Evolutionary conservation across 1,140 invertebrate species (phyloP), one percentile per base, ranked within the genome.

Genomic region (Aporrectodea caliginosa): DNA sequence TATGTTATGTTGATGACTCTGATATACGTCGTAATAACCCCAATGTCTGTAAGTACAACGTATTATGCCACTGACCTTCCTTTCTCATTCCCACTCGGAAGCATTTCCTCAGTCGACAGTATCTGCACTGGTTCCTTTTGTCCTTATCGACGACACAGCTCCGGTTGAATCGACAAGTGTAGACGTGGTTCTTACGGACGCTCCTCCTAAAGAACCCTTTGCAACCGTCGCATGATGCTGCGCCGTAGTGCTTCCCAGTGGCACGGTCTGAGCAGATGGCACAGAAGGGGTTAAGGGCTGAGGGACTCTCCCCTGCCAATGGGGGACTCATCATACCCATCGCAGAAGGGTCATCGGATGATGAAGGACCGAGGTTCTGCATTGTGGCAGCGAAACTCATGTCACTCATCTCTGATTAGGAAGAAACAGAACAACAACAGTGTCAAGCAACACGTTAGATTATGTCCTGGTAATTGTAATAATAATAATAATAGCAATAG

Each of bases 41-140:
- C n/a, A n/a, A n/a, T n/a, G n/a, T n/a, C n/a, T n/a, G n/a, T n/a
- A n/a, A n/a, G 22, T 22, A 58, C 43, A 58, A 58, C 43, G 22
- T 22, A 58, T 22, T 58, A 6, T 6, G 43, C 22, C 43, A 12
- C 43, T 58, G 6, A 98, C 97, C 96, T 90, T 98, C 96, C 91
- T 97, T 98, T 88, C 98, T 98, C 97, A 99, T 99, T 82, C 95
- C 94, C 69, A 95, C 95, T 88, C 96, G 94, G 86, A 98, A 95
- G 88, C 97, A 99, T 90, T 98, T 98, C 84, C 94, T 94, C 31
- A 99, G 92, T 73, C 97, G 91, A 88, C 97, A 99, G 82, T 96
- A 96, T 77, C 97, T 91, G 89, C 97, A 99, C 90, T 98, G 96
- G 90, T 98, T 99, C 68, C 92, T 83, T 84, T 92, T 91, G 0